Percentiles rank a stretch among this genome's conserved stretches.
These are phyloP conservation scores for Heliconius nattereri DNA, from an alignment of 1,140 invertebrate genomes.

Conservation along the genomic window DNA sequence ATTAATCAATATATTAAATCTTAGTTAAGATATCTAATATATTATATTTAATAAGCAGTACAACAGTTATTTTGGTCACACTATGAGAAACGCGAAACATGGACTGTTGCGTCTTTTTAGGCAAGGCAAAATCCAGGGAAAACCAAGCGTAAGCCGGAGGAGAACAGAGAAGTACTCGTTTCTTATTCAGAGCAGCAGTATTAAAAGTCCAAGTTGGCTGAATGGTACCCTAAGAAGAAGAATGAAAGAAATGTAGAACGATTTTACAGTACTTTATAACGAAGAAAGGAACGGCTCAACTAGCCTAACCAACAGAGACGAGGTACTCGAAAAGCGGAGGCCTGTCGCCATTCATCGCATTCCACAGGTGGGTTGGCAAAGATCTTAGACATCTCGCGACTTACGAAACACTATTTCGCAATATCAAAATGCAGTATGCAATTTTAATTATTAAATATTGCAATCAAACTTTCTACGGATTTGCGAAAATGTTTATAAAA, in stretches of 20 bases:
- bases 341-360: constrained; percentile 41
- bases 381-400: constrained; percentile 37
- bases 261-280: background rate
- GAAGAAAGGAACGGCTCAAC: constrained; percentile 10
- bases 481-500: constrained; percentile 62
- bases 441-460: constrained; percentile 39
- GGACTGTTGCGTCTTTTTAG: too few relatives aligned
- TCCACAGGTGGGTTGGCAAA: constrained; percentile 46
- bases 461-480: constrained; percentile 66
- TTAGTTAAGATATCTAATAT: background rate
- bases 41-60: background rate
- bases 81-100: too few relatives aligned
- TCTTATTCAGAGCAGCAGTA: too few relatives aligned
- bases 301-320: background rate
- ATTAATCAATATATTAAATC: background rate
- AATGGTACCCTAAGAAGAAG: too few relatives aligned
- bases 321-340: constrained; percentile 41
- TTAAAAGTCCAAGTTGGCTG: too few relatives aligned
- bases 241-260: background rate
- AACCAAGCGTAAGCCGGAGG: too few relatives aligned
- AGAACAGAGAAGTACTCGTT: too few relatives aligned
- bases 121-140: too few relatives aligned
- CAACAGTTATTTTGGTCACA: background rate
- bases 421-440: constrained; percentile 25
- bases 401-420: constrained; percentile 31